Evolutionary conservation across 2,113 vertebrate species (phyloP).

Genomic region (Alligator sinensis): DNA sequence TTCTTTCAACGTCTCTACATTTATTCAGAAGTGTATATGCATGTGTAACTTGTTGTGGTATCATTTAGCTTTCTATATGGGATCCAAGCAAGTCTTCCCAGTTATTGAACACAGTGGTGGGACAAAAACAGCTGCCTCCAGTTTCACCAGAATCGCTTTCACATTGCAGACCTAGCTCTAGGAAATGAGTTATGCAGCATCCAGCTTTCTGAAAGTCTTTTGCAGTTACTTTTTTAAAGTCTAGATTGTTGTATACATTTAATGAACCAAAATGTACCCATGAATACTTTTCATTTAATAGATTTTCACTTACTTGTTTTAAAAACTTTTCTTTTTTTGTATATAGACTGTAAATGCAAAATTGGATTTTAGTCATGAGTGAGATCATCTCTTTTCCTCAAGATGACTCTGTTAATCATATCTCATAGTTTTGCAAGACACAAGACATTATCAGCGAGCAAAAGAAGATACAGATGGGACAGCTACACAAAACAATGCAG

Average conservation of each 20-base stretch:
- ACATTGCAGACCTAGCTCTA: not conserved
- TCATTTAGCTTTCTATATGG: not conserved
- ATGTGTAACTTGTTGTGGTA: not conserved
- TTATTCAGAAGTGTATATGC: not conserved
- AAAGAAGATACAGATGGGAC: conserved; percentile 12
- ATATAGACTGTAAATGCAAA: not conserved
- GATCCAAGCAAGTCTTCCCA: not conserved
- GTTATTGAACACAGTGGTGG: not conserved
- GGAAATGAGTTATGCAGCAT: not conserved
- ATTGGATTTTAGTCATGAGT: not conserved
- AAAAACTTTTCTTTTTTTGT: not conserved
- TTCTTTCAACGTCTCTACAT: not conserved
- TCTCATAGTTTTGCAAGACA: not conserved
- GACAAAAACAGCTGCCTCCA: not conserved
- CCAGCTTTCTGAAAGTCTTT: not conserved
- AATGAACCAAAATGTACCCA: not conserved
- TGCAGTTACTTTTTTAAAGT: not conserved
- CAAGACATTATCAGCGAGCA: conserved; percentile 12
- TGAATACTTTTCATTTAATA: not conserved
- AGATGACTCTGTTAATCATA: no score
- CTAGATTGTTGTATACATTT: not conserved
- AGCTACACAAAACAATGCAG: conserved; percentile 34
- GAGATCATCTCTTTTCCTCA: not conserved
- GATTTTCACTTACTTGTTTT: not conserved
- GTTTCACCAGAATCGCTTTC: not conserved